Base-by-base conservation (phyloP, 2,113 vertebrate species). In the Cyprinodon brontotheroides region DNA sequence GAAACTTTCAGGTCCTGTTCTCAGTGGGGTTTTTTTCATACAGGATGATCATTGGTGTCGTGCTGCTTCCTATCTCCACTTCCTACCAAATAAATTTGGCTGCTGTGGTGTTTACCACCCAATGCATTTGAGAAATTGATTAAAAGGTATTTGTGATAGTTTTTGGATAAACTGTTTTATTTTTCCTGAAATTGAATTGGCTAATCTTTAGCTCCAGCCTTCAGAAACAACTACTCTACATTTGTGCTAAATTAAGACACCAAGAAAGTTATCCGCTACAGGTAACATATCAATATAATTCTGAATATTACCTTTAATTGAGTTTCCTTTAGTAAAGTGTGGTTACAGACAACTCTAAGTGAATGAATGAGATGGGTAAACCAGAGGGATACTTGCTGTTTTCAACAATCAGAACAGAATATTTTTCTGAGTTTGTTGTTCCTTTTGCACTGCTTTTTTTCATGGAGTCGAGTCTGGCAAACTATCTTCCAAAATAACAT, bases 401-500 rank as follows among this genome's bases (percentile, higher is more conserved):
- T 75, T 82, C 82, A 89, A 86, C 83, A 82, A 91, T 85, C 68
- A 53, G 22, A 74, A 76, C 61, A 85, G 68, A 86, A 82, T 29
- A 74, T 41, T 62, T 64, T 86, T 89, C 70, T 81, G 65, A 61
- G 82, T 87, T 84, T 91, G 85, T 90, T 89, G 81, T 89, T 90
- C 65, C 50, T 63, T 92, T 90, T 91, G 88, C 90, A 92, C 89
- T 89, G 81, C 77, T 89, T 90, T 82, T 82, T 83, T 77, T 80
- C 59, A 76, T 67, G 12, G 73, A 80, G 68, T 83, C 70, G 78
- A 86, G 87, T 84, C 68, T 78, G 80, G 72, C 75, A 78, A 83
- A 87, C 82, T 89, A 86, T 87, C 79, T 85, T 87, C 91, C 87
- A 88, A 89, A 88, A 90, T 87, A 90, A 90, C 86, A 87, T 81